Evolutionary conservation across 2,888 invertebrate genomes (phyloP).

Genomic region (Tipula vernalis): DNA sequence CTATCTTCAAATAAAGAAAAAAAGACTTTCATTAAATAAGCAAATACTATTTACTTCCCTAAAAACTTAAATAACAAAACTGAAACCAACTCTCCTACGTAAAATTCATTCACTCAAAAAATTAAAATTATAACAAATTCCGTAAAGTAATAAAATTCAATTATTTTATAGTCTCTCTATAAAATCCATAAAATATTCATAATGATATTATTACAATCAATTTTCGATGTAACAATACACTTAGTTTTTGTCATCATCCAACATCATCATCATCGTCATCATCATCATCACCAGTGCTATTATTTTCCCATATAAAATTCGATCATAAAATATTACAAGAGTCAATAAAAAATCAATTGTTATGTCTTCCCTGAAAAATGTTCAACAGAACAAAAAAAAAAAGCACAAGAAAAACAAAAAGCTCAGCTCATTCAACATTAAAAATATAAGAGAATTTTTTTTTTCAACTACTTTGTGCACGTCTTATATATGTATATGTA

Average conservation of each 20-base stretch:
- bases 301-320: background rate
- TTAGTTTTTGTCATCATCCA: background rate
- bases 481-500: background rate
- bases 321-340: conserved; percentile 4
- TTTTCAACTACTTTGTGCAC: background rate
- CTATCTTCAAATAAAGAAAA: no score
- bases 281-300: background rate
- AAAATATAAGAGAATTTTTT: background rate
- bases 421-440: background rate
- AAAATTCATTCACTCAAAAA: no score
- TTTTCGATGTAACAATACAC: background rate
- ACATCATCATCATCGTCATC: background rate
- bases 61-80: no score
- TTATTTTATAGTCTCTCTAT: background rate
- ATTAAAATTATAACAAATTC: background rate
- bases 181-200: background rate
- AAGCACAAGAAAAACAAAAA: background rate
- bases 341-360: background rate
- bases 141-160: background rate
- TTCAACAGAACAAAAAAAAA: background rate
- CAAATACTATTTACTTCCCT: no score
- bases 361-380: background rate
- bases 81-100: no score
- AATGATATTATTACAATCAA: background rate
- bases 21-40: no score